Conservation (phyloP, 2,888 invertebrate species). For the Drosophila kanekoi region DNA sequence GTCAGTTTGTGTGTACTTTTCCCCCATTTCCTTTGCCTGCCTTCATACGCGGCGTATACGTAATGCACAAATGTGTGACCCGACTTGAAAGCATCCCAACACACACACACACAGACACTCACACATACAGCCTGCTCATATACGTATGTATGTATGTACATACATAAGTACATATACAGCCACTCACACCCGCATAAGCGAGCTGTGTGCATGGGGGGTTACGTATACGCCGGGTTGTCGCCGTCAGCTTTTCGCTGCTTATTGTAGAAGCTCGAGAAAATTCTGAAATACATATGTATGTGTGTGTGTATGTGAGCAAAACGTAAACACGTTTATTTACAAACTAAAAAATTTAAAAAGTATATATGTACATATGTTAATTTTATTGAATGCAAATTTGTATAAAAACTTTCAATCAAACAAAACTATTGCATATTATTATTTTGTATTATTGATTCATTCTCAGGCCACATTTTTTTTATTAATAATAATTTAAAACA, state of each 20-base stretch:
- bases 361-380: background rate
- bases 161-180: slow-evolving; percentile 1
- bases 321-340: slow-evolving; percentile 9
- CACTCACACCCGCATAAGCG: slow-evolving; percentile 1
- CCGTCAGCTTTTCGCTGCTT: slow-evolving; percentile 45
- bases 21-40: slow-evolving; percentile 34
- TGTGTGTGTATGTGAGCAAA: slow-evolving; percentile 5
- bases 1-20: slow-evolving; percentile 10
- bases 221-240: slow-evolving; percentile 81
- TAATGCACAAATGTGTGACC: slow-evolving; percentile 57
- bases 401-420: background rate
- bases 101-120: slow-evolving; percentile 1
- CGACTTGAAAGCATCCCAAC: slow-evolving; percentile 45
- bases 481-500: slow-evolving; percentile 31
- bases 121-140: background rate
- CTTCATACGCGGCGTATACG: slow-evolving; percentile 52
- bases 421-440: background rate
- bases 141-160: background rate
- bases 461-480: background rate
- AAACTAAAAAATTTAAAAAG: background rate
- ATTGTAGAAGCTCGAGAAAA: slow-evolving; percentile 52
- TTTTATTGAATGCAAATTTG: background rate
- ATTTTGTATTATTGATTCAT: background rate
- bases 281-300: slow-evolving; percentile 31
- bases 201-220: slow-evolving; percentile 52